Percentiles rank a stretch among this genome's conserved stretches.
phyloP scores from a whole-genome alignment of 1,140 invertebrate species.

The Diprion similis region DNA sequence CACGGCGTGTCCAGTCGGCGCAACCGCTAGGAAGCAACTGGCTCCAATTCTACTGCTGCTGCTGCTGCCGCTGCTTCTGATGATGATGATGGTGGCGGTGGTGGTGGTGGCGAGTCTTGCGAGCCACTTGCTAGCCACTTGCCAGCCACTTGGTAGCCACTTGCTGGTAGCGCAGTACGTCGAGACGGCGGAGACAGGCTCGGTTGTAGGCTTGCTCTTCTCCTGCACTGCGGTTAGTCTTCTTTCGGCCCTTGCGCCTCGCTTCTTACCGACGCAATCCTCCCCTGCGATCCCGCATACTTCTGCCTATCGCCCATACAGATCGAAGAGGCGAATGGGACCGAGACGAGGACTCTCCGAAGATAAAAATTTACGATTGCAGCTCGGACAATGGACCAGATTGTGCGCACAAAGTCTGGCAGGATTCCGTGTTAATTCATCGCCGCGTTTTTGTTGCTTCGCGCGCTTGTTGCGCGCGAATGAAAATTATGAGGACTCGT shows the following conservation, averaged over 20 bases:
- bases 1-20: slow-evolving; percentile 38
- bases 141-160: background rate
- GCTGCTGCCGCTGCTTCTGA: background rate
- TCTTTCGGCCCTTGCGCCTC: background rate
- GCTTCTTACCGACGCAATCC: background rate
- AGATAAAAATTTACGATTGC: background rate
- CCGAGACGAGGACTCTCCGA: background rate
- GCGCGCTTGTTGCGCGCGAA: no score
- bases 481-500: no score
- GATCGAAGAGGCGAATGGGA: background rate
- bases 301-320: background rate
- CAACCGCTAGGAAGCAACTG: slow-evolving; percentile 52
- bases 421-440: no score
- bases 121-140: slow-evolving; percentile 1
- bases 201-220: slow-evolving; percentile 1
- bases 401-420: no score
- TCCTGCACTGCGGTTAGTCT: background rate
- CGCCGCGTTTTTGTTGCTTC: no score
- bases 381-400: no score
- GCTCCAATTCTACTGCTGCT: slow-evolving; percentile 12
- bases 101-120: slow-evolving; percentile 1
- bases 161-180: background rate
- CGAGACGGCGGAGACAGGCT: background rate
- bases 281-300: background rate
- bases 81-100: background rate